phyloP scores from a whole-genome alignment of 2,113 vertebrate genomes.

The Anseranas semipalmata region DNA sequence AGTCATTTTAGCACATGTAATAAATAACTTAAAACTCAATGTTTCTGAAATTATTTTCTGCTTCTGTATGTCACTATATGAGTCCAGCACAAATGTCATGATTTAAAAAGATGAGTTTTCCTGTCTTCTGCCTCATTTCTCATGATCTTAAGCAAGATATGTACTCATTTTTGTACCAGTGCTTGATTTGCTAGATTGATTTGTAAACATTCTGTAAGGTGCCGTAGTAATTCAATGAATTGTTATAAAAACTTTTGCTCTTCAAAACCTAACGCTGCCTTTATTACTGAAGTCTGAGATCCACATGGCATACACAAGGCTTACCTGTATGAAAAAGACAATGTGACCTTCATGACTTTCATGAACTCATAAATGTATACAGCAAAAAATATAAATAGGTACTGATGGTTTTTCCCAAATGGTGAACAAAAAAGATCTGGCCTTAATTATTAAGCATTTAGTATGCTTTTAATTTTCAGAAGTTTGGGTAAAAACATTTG shows the following conservation, averaged over 20 bases:
- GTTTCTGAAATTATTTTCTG: background rate
- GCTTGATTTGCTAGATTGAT: background rate
- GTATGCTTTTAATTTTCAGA: background rate
- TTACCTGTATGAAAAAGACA: background rate
- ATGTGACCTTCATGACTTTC: background rate
- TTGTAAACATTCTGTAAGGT: background rate
- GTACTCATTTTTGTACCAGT: fast-evolving
- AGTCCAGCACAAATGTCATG: background rate
- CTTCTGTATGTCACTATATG: background rate
- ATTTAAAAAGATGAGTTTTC: background rate
- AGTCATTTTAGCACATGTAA: background rate
- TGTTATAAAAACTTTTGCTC: background rate
- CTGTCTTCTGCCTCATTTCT: background rate
- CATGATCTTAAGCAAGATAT: background rate
- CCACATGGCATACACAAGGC: fast-evolving
- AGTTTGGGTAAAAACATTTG: background rate
- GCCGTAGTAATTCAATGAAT: background rate
- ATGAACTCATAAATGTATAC: background rate
- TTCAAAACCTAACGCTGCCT: background rate
- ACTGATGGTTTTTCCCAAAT: background rate
- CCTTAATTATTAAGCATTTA: background rate
- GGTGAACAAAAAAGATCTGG: background rate
- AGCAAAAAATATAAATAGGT: background rate
- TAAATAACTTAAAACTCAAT: background rate
- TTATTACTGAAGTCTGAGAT: background rate